Conservation (phyloP, 2,113 vertebrate genomes). For the Columbina picui region DNA sequence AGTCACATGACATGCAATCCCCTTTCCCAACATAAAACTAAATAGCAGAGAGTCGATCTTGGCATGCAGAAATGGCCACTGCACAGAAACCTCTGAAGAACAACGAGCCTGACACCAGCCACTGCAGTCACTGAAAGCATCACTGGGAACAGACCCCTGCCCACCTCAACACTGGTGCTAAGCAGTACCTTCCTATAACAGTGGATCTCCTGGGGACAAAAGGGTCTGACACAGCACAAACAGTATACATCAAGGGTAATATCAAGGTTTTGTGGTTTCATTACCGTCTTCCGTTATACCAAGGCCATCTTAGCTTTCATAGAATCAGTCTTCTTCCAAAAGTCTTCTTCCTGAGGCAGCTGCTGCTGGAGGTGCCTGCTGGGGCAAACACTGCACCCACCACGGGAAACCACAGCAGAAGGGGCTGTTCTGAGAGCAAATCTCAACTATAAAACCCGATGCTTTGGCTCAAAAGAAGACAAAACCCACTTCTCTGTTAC, state of each 20-base stretch:
- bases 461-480: background rate
- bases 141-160: background rate
- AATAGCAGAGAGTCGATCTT: background rate
- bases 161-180: fast-evolving
- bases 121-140: background rate
- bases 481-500: background rate
- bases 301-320: background rate
- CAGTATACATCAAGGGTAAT: background rate
- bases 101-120: background rate
- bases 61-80: background rate
- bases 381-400: background rate
- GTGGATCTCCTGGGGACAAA: background rate
- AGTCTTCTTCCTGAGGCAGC: background rate
- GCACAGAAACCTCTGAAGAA: background rate
- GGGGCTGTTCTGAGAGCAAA: background rate
- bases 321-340: background rate
- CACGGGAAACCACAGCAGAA: background rate
- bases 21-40: background rate
- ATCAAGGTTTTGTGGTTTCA: background rate
- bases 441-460: background rate
- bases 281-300: background rate
- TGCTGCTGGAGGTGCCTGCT: background rate
- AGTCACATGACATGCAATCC: fast-evolving
- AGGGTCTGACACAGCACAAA: background rate
- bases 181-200: fast-evolving